Base-by-base conservation (phyloP, 2,888 invertebrate species). In the Macrophya alboannulata region DNA sequence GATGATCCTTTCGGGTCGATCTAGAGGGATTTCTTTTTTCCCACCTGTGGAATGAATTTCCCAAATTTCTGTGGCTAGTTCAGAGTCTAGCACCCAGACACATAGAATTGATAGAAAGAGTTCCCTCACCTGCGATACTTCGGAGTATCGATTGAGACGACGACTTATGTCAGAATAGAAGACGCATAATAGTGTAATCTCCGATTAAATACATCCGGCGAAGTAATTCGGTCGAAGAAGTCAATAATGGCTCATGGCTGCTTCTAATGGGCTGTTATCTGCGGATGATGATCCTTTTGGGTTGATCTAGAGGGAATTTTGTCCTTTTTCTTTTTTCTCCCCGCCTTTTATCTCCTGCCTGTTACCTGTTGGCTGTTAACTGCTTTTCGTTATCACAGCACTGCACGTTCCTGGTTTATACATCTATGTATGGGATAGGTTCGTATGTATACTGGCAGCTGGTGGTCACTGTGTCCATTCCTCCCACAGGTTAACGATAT, bases 221-320 rank as follows among this genome's bases (percentile, higher is more conserved):
- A 77, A 77, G 77, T 51, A 77, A 77, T 48, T 77, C 77, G 31
- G 77, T 59, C 62, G 40, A 81, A 81, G 81, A 43, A 81, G 81
- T 81, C 62, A 62, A 31, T 31, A 81, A 62, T 81, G 81, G 81
- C 62, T 31, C 62, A 43, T 81, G 81, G 81, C 81, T 81, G 81
- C 81, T 81, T 81, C 81, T 81, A 81, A 81, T 81, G 81, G 81
- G 21, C 31, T 25, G 17, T 55, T 77, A 77, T 77, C 77, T 77
- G 10, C 1, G 8, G 17, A 55, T 43, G 77, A 55, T 77, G 77
- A 77, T 17, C 31, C 55, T 55, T 77, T 77, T 55, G 51, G 55
- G 77, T 55, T 55, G 48, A 55, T 77, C 55, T 55, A 37, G 51
- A 15, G 25, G 51, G 51, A 48, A 51, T 25, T 51, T 51, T 43